Evolutionary conservation across 2,888 invertebrate genomes (phyloP).

Genomic region (Apantesis nais): DNA sequence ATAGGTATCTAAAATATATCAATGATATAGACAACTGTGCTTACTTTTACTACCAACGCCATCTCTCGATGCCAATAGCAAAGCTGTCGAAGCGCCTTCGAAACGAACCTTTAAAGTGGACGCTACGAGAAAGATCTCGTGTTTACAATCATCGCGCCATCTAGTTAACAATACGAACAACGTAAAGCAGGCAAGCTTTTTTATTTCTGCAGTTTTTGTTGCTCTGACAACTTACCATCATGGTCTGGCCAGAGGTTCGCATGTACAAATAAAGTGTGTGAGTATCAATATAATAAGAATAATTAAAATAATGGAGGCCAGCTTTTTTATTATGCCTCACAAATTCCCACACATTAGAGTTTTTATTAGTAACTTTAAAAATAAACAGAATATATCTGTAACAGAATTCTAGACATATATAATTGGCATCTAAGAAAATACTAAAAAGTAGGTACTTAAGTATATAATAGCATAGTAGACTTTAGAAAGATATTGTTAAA

Average conservation of each 20-base stretch:
- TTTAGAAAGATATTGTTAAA: neutral
- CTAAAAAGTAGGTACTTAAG: neutral
- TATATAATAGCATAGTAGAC: neutral
- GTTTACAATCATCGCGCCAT: slow-evolving; percentile 63
- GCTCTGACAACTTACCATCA: slow-evolving; percentile 79
- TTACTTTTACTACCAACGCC: slow-evolving; percentile 42
- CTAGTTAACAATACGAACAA: slow-evolving; percentile 60
- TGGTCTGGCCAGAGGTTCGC: slow-evolving; percentile 79
- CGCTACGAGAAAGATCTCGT: slow-evolving; percentile 16
- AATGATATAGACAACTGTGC: neutral
- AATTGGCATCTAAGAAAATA: neutral
- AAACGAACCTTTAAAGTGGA: slow-evolving; percentile 45
- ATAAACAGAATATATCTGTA: neutral
- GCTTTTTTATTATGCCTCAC: slow-evolving; percentile 27
- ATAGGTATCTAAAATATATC: neutral
- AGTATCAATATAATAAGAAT: slow-evolving; percentile 47
- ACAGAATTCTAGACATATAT: neutral
- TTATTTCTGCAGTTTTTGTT: slow-evolving; percentile 51
- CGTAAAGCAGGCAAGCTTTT: slow-evolving; percentile 68
- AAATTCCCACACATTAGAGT: slow-evolving; percentile 29
- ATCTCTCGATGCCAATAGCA: slow-evolving; percentile 38
- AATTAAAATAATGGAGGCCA: slow-evolving; percentile 27
- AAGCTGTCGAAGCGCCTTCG: slow-evolving; percentile 40
- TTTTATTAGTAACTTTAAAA: slow-evolving; percentile 5
- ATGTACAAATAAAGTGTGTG: slow-evolving; percentile 79